Evolutionary conservation across 2,113 vertebrate species (phyloP).

Genomic region (Aleadryas rufinucha): DNA sequence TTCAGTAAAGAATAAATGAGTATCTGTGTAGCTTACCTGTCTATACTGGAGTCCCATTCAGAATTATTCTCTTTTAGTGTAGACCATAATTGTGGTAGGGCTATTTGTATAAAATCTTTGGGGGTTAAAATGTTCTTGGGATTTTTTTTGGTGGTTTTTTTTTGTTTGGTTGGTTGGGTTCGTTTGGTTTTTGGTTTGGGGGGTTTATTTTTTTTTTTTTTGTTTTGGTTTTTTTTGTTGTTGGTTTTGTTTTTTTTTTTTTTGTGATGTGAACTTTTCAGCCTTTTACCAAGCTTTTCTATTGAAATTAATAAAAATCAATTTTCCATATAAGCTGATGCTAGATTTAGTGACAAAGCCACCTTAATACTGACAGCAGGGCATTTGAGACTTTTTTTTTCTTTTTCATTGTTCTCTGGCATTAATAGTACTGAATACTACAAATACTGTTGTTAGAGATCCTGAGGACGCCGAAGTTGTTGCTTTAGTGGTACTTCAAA

Average conservation of each 20-base stretch:
- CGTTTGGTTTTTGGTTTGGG: no score
- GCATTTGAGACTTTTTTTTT: background rate
- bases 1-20: background rate
- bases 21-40: background rate
- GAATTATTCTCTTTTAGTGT: background rate
- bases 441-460: background rate
- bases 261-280: background rate
- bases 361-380: background rate
- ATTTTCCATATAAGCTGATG: background rate
- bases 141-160: no score
- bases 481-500: background rate
- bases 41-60: background rate
- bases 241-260: no score
- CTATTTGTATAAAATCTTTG: background rate
- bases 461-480: background rate
- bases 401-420: background rate
- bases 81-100: background rate
- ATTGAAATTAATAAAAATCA: background rate
- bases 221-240: no score
- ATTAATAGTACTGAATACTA: background rate
- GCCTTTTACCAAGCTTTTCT: background rate
- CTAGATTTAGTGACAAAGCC: background rate
- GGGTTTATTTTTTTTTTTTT: no score
- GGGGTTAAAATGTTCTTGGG: rapidly evolving
- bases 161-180: no score